Base-by-base conservation (phyloP, 1,140 invertebrate genomes). In the Drosophila suzukii region DNA sequence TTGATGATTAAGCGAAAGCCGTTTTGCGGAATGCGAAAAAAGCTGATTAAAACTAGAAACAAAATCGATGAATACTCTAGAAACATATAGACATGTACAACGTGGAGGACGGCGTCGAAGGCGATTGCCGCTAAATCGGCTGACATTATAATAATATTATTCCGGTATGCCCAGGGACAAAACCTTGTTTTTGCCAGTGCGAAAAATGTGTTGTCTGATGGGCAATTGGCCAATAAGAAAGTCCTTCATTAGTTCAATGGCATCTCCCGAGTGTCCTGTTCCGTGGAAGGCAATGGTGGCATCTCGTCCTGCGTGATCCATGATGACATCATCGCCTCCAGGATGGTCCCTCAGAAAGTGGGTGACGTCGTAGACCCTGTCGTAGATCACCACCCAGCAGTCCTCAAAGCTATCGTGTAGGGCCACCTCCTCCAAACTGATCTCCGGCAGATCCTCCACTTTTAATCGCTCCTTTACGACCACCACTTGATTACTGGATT, bases 221-320 rank as follows among this genome's bases (percentile, higher is more conserved):
- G 96, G 96, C 20, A 97, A 92, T 79, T 96, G 95, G 1, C 97
- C 97, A 11, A 97, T 94, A 0, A 95, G 92, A 84, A 95, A 97
- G 1, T 94, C 93, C 13, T 95, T 93, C 32, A 97, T 93, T 4
- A 93, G 92, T 34, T 93, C 93, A 4, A 94, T 92, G 0, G 95
- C 95, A 30, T 93, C 93, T 15, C 93, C 93, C 2, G 96, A 95
- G 77, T 98, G 97, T 0, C 97, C 97, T 0, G 95, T 95, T 17
- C 96, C 95, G 24, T 96, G 93, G 92, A 98, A 98, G 0, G 97
- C 95, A 0, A 97, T 93, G 3, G 96, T 98, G 0, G 96, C 97
- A 91, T 98, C 98, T 6, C 95, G 93, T 1, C 98, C 98, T 0
- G 97, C 97, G 88, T 97, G 95, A 80, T 98, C 97, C 70, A 97